Percentiles rank a stretch among this genome's conserved stretches.
phyloP scores from a whole-genome alignment of 2,113 vertebrate genomes.

The Psettodes erumei region DNA sequence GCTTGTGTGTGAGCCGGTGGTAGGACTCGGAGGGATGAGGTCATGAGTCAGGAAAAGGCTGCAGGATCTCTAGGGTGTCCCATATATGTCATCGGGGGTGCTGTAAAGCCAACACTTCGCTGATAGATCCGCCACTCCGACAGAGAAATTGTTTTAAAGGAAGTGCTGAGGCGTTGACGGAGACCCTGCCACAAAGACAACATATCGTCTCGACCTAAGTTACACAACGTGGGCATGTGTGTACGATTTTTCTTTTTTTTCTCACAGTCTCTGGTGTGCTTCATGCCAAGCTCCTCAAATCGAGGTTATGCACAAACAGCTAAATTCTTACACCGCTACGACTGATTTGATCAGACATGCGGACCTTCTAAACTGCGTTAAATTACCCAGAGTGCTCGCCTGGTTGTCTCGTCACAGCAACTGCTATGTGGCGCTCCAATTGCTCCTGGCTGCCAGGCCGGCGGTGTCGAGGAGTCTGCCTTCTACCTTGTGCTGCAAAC shows the following conservation, averaged over 20 bases:
- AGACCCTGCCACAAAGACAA: constrained; percentile 54
- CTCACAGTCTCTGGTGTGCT: not conserved
- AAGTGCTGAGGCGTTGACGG: constrained; percentile 70
- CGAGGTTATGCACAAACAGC: constrained; percentile 8
- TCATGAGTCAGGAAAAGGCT: constrained; percentile 60
- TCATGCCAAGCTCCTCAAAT: constrained; percentile 31
- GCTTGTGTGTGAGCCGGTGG: constrained; percentile 56
- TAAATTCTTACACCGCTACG: constrained; percentile 6
- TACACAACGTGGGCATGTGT: constrained; percentile 6
- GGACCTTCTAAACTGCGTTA: constrained; percentile 54
- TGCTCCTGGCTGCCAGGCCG: constrained; percentile 74
- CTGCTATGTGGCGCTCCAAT: constrained; percentile 64
- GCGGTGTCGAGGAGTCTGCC: constrained; percentile 62
- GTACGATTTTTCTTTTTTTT: not conserved
- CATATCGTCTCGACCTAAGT: constrained; percentile 43
- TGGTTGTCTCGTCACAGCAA: constrained; percentile 68
- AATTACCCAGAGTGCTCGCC: constrained; percentile 70
- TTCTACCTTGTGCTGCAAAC: constrained; percentile 68
- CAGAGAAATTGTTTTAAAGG: constrained; percentile 68
- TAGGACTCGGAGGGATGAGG: constrained; percentile 65
- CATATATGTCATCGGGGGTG: constrained; percentile 69
- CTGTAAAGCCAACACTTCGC: constrained; percentile 61
- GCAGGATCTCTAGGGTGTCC: constrained; percentile 66
- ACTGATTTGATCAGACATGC: constrained; percentile 58
- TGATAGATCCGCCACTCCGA: constrained; percentile 72